Base-by-base conservation (phyloP, 2,888 invertebrate species). In the Lydus trimaculatus region DNA sequence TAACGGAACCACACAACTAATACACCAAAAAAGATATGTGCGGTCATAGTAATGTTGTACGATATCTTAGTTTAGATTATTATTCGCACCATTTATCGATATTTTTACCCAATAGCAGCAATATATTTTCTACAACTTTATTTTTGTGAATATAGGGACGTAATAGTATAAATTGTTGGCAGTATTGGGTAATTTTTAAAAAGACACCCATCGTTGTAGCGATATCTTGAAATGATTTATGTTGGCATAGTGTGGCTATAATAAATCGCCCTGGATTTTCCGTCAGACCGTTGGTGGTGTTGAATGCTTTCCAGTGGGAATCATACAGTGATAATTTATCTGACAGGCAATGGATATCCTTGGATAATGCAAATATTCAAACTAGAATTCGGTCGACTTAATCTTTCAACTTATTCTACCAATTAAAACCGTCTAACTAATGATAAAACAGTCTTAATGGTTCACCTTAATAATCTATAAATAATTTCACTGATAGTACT, bases 201-300 rank as follows among this genome's bases (percentile, higher is more conserved):
- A 56, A 56, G 74, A 71, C 70, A 72, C 72, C 78, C 78, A 78
- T 79, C 78, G 74, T 71, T 77, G 78, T 72, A 73, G 77, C 80
- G 81, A 81, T 82, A 82, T 81, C 81, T 80, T 73, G 80, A 80
- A 79, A 82, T 83, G 84, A 83, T 83, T 83, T 83, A 84, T 81
- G 80, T 77, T 65, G 79, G 75, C 77, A 76, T 76, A 79, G 79
- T 79, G 81, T 79, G 79, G 79, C 78, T 76, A 76, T 74, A 77
- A 79, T 79, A 78, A 79, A 78, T 77, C 75, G 74, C 72, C 28
- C 36, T 39, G 71, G 74, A 76, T 76, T 79, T 78, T 74, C 73
- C 75, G 73, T 72, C 72, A 70, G 76, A 67, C 70, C 79, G 73
- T 72, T 72, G 67, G 68, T 67, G 60, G 66, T 67, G 72, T 71